Base-by-base conservation (phyloP, 2,113 vertebrate genomes). In the Trogon melanurus region DNA sequence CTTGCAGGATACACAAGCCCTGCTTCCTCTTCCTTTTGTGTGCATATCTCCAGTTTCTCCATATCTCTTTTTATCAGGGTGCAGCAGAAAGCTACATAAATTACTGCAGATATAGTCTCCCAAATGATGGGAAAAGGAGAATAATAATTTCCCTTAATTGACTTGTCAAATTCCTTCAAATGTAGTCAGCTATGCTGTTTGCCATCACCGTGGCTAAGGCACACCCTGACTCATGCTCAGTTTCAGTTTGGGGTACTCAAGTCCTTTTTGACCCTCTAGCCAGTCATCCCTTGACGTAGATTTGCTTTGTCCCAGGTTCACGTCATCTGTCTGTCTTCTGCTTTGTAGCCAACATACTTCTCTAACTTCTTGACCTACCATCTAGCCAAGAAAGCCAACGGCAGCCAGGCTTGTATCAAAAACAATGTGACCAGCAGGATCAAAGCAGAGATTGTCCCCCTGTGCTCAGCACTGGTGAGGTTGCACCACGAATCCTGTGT, bases 401-500 rank as follows among this genome's bases (percentile, higher is more conserved):
- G 4, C 32, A 30, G 38, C 44, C 41, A 45, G 44, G 6, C 16
- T 19, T 65, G 36, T 25, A 25, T n/a, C 16, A 27, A 38, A 8
- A 5, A 2, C 1, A 4, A 5, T 21, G 23, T 25, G 17, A 15
- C 8, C 48, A 56, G 48, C 14, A 44, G 34, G 25, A 36, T 0
- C 1, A 44, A 5, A 21, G 21, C 2, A 12, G 32, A 5, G 20
- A n/a, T 5, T 0, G 2, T 48, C 0, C 6, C 22, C 8, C 20
- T 74, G 29, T 11, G 32, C 38, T 26, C 0, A 2, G 36, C 36
- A 9, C 44, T 53, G 22, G 26, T 23, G 26, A 44, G 21, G 57
- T 57, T 0, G 1, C 20, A 30, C 26, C 50, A 15, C 1, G 2
- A 53, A 7, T 34, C 0, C 2, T 41, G n/a, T 3, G 13, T 26